Evolutionary conservation across 2,113 vertebrate genomes (phyloP).

Genomic region (Cacatua alba): DNA sequence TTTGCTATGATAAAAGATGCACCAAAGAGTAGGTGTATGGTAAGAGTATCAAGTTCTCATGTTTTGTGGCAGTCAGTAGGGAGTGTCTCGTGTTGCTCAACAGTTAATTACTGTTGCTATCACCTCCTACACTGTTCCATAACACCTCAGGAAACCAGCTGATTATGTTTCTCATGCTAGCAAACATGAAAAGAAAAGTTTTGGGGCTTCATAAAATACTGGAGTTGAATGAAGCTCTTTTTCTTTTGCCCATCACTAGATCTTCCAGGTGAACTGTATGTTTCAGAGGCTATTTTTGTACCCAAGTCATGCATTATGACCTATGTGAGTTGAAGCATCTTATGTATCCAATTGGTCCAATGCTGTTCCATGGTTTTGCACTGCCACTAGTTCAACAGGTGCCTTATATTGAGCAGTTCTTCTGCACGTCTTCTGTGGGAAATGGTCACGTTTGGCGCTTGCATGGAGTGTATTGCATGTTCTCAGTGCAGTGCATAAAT

Average conservation of each 20-base stretch:
- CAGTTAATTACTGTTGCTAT: slow-evolving; percentile 46
- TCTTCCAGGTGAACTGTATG: not conserved
- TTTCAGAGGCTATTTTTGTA: not conserved
- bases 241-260: not conserved
- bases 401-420: not conserved
- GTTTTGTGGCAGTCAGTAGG: slow-evolving; percentile 9
- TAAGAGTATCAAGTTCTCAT: slow-evolving; percentile 19
- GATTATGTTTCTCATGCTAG: slow-evolving; percentile 2
- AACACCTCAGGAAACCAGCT: not conserved
- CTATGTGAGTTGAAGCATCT: not conserved
- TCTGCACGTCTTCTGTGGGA: not conserved
- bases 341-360: not conserved
- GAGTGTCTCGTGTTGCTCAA: slow-evolving; percentile 50
- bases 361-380: not conserved
- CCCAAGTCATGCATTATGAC: not conserved
- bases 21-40: not conserved
- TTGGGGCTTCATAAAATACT: not conserved
- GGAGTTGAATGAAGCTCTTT: not conserved
- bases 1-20: not conserved
- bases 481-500: not conserved
- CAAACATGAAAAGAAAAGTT: not conserved
- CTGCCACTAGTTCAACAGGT: not conserved
- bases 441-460: not conserved
- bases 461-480: not conserved
- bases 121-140: slow-evolving; percentile 26